Conservation (phyloP, 2,113 vertebrate genomes). For the Hippocampus mohnikei region DNA sequence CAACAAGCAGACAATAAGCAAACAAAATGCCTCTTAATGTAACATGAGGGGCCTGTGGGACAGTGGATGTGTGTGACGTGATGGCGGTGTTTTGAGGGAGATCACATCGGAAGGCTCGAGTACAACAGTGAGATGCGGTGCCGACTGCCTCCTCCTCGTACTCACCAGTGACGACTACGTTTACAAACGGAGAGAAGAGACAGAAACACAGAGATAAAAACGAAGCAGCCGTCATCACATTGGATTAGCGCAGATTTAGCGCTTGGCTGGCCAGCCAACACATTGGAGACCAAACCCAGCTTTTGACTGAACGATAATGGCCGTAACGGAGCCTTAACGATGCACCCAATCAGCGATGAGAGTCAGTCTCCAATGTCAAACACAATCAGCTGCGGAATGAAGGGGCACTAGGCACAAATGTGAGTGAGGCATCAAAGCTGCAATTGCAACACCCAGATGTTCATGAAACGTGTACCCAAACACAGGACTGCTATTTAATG, state of each 20-base stretch:
- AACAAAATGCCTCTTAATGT: not conserved
- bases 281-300: constrained; percentile 28
- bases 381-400: constrained; percentile 16
- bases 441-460: constrained; percentile 12
- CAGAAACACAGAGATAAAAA: constrained; percentile 72
- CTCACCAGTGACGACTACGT: constrained; percentile 71
- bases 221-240: constrained; percentile 51
- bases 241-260: constrained; percentile 30
- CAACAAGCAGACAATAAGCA: constrained; percentile 7
- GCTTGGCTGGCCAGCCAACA: not conserved
- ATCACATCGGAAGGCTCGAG: constrained; percentile 17
- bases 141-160: constrained; percentile 35
- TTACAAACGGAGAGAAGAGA: constrained; percentile 68
- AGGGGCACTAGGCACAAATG: not conserved
- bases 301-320: not conserved
- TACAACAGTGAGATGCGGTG: constrained; percentile 20
- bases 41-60: not conserved
- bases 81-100: constrained; percentile 15
- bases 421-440: not conserved
- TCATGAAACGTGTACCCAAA: constrained; percentile 44
- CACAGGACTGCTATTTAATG: constrained; percentile 26
- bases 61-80: constrained; percentile 19
- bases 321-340: not conserved
- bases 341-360: not conserved
- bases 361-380: constrained; percentile 10